phyloP scores from a whole-genome alignment of 2,888 invertebrate genomes.

The Apamea crenata region DNA sequence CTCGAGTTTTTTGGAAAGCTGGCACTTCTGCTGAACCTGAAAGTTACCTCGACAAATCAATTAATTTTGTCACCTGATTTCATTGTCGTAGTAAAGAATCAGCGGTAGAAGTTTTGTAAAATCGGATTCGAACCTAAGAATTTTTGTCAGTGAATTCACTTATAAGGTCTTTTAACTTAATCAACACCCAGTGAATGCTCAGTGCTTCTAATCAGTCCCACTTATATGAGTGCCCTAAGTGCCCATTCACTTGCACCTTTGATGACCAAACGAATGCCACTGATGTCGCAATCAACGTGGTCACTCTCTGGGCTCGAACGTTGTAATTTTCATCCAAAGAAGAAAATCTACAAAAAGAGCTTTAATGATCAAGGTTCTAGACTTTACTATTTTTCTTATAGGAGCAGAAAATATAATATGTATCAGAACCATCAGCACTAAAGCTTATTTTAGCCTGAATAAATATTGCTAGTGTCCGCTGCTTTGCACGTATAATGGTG shows the following conservation, averaged over 20 bases:
- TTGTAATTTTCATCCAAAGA: neutral
- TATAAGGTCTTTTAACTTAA: neutral
- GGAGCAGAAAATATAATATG: neutral
- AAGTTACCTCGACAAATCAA: neutral
- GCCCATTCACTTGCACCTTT: neutral
- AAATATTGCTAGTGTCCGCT: neutral
- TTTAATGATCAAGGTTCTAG: neutral
- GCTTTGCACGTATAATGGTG: neutral
- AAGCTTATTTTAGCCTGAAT: neutral
- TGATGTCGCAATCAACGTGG: neutral
- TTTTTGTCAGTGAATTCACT: neutral
- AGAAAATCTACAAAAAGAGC: neutral
- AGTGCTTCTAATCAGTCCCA: neutral
- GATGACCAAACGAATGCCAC: neutral
- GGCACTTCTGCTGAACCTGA: neutral
- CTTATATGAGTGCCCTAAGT: neutral
- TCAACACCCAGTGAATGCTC: neutral
- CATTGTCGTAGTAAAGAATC: neutral
- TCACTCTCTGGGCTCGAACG: neutral
- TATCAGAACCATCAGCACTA: too few relatives aligned
- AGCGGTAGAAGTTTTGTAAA: too few relatives aligned
- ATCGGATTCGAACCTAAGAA: neutral
- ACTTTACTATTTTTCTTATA: neutral
- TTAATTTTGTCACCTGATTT: too few relatives aligned
- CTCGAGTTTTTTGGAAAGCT: conserved; percentile 1